These are phyloP conservation scores for Periphyllus acericola DNA, from an alignment of 2,888 invertebrate species.

Conservation along the genomic window DNA sequence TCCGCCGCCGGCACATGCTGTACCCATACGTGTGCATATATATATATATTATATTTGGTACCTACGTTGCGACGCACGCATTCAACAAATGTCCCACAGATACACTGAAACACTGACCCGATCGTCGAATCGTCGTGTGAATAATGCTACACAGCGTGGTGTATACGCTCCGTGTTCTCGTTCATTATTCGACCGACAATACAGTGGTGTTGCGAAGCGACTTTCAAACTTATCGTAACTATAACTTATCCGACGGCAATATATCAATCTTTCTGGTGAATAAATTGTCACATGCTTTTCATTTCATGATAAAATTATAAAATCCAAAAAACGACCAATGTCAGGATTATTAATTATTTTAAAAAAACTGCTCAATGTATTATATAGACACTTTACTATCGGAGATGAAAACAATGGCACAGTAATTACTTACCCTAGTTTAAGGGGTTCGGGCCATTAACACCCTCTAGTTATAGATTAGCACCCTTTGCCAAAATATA, in stretches of 20 bases:
- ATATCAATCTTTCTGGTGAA: no score
- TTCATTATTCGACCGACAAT: background rate
- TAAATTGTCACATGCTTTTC: no score
- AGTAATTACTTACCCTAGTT: conserved; percentile 24
- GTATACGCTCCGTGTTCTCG: background rate
- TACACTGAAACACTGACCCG: background rate
- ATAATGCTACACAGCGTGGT: no score
- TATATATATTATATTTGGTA: no score
- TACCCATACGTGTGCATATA: background rate
- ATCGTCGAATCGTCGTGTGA: background rate
- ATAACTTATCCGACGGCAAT: no score
- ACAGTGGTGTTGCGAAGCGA: background rate
- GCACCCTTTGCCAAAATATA: conserved; percentile 21
- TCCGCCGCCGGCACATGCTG: background rate
- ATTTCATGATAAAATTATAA: no score
- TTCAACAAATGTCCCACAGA: conserved; percentile 15
- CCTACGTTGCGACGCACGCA: background rate
- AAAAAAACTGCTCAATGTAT: no score
- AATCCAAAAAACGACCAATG: no score
- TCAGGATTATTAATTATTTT: no score
- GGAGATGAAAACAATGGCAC: conserved; percentile 1
- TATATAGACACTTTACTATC: background rate
- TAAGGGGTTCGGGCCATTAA: background rate
- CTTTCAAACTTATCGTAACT: no score
- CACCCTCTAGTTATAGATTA: background rate